phyloP scores from a whole-genome alignment of 2,888 invertebrate genomes.

The Eucera pruinosa region DNA sequence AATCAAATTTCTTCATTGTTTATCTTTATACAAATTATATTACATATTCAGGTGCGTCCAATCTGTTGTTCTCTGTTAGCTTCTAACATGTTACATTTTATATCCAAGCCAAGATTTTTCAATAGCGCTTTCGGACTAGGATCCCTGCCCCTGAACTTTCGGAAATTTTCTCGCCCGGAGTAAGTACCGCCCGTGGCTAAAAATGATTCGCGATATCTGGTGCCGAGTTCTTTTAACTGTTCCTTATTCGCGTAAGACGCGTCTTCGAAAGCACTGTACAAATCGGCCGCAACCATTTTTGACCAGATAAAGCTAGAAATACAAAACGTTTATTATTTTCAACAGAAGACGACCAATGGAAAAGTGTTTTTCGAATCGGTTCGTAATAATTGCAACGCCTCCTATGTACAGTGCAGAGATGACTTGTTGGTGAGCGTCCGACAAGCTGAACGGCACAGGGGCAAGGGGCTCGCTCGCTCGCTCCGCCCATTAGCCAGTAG shows the following conservation, averaged over 20 bases:
- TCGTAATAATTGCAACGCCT: too few relatives aligned
- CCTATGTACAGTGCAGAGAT: too few relatives aligned
- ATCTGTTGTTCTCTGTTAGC: not conserved
- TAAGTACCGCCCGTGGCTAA: slow-evolving; percentile 93
- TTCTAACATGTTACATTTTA: slow-evolving; percentile 1
- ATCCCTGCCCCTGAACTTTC: slow-evolving; percentile 96
- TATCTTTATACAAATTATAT: slow-evolving; percentile 39
- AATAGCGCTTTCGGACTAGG: slow-evolving; percentile 94
- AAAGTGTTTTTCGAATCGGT: too few relatives aligned
- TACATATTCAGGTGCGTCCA: too few relatives aligned
- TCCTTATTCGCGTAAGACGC: slow-evolving; percentile 84
- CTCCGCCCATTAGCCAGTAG: too few relatives aligned
- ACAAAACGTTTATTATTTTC: not conserved
- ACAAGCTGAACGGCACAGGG: too few relatives aligned
- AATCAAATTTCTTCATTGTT: slow-evolving; percentile 19
- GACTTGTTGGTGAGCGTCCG: too few relatives aligned
- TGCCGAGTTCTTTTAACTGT: slow-evolving; percentile 87
- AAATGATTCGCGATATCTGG: slow-evolving; percentile 92
- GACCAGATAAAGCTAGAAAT: slow-evolving; percentile 93
- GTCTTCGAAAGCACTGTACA: slow-evolving; percentile 93
- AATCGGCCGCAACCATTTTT: slow-evolving; percentile 95
- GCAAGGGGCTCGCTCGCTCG: too few relatives aligned
- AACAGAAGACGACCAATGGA: too few relatives aligned
- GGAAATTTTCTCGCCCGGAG: slow-evolving; percentile 93
- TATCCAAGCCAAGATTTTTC: slow-evolving; percentile 86